Conservation (phyloP, 37 sponge, comb jelly and placozoan species). For the Mnemiopsis leidyi region DNA sequence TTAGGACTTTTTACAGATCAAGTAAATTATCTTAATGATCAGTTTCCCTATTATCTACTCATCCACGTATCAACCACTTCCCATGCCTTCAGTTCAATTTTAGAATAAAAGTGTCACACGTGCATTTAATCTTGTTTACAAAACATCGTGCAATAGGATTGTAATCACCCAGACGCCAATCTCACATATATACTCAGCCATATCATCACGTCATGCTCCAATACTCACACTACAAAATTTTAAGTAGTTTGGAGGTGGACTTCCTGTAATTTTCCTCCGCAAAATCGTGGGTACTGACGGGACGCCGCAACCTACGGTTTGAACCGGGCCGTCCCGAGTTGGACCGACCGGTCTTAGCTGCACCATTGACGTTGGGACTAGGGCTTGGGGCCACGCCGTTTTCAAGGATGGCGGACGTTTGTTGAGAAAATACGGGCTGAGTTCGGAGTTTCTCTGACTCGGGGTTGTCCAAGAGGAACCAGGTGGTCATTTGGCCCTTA, state of each 20-base stretch:
- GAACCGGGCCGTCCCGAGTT: neutral
- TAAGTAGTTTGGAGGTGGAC: conserved; percentile 40
- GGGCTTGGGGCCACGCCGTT: neutral
- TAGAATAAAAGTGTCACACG: too few species aligned
- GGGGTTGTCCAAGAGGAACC: conserved; percentile 68
- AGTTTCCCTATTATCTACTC: too few species aligned
- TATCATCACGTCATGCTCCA: neutral
- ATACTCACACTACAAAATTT: conserved; percentile 55
- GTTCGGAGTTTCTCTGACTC: neutral
- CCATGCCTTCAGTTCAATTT: too few species aligned
- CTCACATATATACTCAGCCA: neutral
- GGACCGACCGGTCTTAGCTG: neutral
- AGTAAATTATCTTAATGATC: too few species aligned
- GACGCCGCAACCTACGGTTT: neutral
- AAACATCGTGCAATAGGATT: neutral
- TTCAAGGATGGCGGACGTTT: neutral
- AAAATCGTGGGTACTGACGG: neutral
- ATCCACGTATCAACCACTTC: too few species aligned
- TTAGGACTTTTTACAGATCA: too few species aligned
- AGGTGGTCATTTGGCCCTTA: conserved; percentile 81
- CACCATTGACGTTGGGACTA: neutral
- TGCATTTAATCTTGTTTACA: neutral
- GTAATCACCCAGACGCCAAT: neutral
- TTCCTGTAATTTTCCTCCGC: conserved; percentile 44
- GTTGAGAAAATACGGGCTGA: neutral